Conservation (phyloP, 2,113 vertebrate species). For the Pandion haliaetus region DNA sequence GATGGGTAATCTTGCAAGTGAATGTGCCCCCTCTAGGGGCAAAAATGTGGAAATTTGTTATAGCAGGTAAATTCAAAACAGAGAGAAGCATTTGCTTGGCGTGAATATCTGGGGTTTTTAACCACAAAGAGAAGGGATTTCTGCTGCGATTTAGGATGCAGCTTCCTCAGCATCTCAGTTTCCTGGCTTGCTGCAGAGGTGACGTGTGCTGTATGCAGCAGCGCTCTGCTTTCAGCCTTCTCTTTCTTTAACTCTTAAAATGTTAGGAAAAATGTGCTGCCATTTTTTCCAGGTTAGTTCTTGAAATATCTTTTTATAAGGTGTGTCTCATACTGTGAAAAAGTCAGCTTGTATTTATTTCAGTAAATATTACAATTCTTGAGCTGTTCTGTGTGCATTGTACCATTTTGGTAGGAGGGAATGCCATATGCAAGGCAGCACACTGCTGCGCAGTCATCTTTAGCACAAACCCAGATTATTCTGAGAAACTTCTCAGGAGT, state of each 20-base stretch:
- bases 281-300: background rate
- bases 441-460: rapidly evolving
- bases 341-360: background rate
- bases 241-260: background rate
- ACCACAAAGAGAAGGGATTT: background rate
- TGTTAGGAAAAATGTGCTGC: background rate
- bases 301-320: background rate
- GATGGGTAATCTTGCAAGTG: background rate
- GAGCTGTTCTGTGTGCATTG: background rate
- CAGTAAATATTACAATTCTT: too few relatives aligned
- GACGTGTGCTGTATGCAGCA: background rate
- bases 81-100: background rate
- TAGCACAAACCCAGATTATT: background rate
- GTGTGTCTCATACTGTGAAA: background rate
- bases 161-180: background rate
- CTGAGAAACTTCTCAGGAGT: background rate
- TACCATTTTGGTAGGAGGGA: background rate
- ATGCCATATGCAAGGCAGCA: background rate
- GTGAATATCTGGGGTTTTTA: background rate
- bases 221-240: background rate
- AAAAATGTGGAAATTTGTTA: background rate
- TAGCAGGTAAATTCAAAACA: background rate
- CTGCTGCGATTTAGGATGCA: background rate
- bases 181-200: background rate
- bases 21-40: slow-evolving; percentile 49